Conservation (phyloP, 2,113 vertebrate species). For the Eleginops maclovinus region DNA sequence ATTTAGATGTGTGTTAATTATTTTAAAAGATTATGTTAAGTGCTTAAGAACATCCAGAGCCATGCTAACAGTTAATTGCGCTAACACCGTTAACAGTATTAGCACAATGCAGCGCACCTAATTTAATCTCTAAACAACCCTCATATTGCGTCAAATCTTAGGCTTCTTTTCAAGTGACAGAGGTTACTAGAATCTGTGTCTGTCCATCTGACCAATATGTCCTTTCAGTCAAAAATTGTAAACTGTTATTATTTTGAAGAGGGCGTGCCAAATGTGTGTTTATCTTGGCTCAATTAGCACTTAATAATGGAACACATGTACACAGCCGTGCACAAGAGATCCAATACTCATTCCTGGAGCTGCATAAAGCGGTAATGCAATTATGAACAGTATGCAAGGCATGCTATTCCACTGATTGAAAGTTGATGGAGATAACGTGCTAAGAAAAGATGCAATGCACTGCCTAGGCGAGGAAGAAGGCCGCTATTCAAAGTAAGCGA, state of each 20-base stretch:
- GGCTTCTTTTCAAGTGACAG: background rate
- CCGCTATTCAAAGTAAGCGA: background rate
- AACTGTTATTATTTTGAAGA: background rate
- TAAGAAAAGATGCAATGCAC: background rate
- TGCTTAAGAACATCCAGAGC: conserved; percentile 37
- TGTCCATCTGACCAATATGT: background rate
- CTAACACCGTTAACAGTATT: background rate
- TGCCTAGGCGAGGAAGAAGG: background rate
- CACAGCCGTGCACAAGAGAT: background rate
- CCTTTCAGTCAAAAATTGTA: background rate
- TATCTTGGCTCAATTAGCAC: background rate
- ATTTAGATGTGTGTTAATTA: conserved; percentile 20
- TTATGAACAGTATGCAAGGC: background rate
- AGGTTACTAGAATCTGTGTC: background rate
- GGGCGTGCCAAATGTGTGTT: background rate
- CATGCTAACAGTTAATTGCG: conserved; percentile 38
- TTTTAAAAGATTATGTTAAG: conserved; percentile 39
- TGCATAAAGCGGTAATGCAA: conserved; percentile 1
- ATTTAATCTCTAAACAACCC: background rate
- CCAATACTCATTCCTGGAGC: background rate
- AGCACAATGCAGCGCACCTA: background rate
- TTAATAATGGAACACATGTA: background rate
- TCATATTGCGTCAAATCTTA: background rate
- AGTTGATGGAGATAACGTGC: background rate
- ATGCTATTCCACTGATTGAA: background rate